These are phyloP conservation scores for Odontesthes bonariensis DNA, from an alignment of 2,113 vertebrate genomes.

Conservation along the genomic window DNA sequence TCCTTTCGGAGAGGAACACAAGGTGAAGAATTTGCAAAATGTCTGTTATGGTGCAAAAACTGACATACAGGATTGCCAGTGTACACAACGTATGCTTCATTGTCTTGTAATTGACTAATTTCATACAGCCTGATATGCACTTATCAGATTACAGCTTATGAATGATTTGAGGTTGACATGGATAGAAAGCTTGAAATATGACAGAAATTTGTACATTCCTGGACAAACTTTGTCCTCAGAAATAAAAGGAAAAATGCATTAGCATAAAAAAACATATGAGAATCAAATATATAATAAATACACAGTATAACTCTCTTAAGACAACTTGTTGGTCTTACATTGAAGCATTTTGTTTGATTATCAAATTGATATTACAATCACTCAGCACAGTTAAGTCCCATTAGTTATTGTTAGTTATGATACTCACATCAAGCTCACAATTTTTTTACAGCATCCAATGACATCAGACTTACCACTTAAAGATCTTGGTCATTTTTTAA, in stretches of 20 bases:
- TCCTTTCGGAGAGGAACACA: conserved; percentile 30
- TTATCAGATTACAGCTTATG: conserved; percentile 22
- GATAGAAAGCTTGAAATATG: conserved; percentile 15
- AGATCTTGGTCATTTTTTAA: not conserved
- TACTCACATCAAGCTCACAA: not conserved
- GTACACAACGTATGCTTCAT: conserved; percentile 23
- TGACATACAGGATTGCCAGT: conserved; percentile 30
- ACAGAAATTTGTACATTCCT: conserved; percentile 33
- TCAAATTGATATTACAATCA: not conserved
- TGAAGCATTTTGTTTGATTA: not conserved
- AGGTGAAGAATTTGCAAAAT: conserved; percentile 35
- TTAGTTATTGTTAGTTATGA: not conserved
- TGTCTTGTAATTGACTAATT: conserved; percentile 34
- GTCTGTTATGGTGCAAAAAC: conserved; percentile 37
- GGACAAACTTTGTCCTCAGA: conserved; percentile 27
- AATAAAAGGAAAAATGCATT: not conserved
- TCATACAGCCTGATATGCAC: conserved; percentile 25
- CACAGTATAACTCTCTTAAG: not conserved
- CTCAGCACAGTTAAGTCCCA: not conserved
- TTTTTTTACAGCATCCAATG: not conserved
- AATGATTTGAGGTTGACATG: conserved; percentile 15
- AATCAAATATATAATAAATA: conserved; percentile 21
- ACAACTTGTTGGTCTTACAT: conserved; percentile 1
- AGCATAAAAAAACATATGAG: conserved; percentile 32
- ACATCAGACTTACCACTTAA: not conserved